A percentile compares a stretch with the other conserved stretches of the same genome.
phyloP scores from a whole-genome alignment of 2,113 vertebrate species.

The Pygoscelis adeliae region DNA sequence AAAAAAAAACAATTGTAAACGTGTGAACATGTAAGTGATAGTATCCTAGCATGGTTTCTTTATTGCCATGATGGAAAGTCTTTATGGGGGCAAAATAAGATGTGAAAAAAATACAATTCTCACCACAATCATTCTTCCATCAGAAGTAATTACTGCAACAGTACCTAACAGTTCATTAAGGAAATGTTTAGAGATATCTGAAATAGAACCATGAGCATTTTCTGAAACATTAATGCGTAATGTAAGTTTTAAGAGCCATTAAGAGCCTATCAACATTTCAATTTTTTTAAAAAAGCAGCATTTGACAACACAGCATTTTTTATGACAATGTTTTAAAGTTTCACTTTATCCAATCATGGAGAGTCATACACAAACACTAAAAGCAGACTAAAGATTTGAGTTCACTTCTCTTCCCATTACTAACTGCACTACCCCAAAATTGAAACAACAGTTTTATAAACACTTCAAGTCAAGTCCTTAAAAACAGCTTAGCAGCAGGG shows the following conservation, averaged over 20 bases:
- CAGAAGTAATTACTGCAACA: conserved; percentile 95
- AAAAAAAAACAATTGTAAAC: not conserved
- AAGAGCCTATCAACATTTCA: not conserved
- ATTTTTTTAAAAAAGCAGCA: not conserved
- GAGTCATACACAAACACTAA: not conserved
- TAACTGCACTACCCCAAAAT: not conserved
- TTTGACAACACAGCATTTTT: not conserved
- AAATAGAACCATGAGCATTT: not conserved
- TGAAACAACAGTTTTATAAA: not conserved
- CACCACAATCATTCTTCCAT: conserved; percentile 98
- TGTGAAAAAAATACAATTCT: conserved; percentile 8
- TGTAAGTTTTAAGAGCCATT: not conserved
- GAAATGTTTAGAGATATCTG: conserved; percentile 12
- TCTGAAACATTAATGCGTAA: fast-evolving
- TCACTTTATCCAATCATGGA: not conserved
- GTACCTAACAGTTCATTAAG: conserved; percentile 85
- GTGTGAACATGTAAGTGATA: not conserved
- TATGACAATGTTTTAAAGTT: not conserved
- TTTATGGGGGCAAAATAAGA: not conserved
- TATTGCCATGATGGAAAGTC: not conserved
- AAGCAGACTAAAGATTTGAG: not conserved
- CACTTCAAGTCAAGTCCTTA: not conserved
- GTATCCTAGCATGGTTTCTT: not conserved
- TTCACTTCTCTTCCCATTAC: not conserved
- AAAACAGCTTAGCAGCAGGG: not conserved